Conservation (phyloP, 2,888 invertebrate genomes). For the Parochlus steinenii region DNA sequence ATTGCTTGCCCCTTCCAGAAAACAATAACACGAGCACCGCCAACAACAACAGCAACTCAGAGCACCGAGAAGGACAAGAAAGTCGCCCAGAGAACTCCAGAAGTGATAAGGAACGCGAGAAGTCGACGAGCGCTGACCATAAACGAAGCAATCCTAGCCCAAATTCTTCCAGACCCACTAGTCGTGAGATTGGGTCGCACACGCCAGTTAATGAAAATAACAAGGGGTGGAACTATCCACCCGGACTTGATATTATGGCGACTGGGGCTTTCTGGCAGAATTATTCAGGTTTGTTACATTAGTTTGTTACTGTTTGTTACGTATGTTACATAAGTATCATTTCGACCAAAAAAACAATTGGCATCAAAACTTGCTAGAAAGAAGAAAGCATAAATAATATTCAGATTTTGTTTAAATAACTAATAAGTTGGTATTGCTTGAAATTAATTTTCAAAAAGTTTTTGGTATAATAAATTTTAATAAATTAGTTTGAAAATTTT, state of each 20-base stretch:
- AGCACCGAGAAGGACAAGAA: conserved; percentile 17
- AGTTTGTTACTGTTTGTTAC: background rate
- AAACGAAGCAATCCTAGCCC: conserved; percentile 27
- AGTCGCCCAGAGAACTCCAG: conserved; percentile 29
- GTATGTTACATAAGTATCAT: too few relatives aligned
- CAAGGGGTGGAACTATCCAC: conserved; percentile 48
- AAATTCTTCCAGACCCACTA: conserved; percentile 19
- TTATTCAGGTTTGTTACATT: conserved; percentile 57
- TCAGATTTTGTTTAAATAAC: too few relatives aligned
- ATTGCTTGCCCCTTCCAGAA: conserved; percentile 7
- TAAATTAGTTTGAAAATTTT: too few relatives aligned
- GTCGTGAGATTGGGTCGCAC: conserved; percentile 38
- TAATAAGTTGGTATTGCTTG: too few relatives aligned
- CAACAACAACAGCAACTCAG: conserved; percentile 11
- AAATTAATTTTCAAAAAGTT: too few relatives aligned
- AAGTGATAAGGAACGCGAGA: conserved; percentile 12
- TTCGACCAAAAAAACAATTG: too few relatives aligned
- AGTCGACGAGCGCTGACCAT: conserved; percentile 15
- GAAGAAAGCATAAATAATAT: too few relatives aligned
- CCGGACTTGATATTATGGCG: conserved; percentile 65
- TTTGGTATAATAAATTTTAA: too few relatives aligned
- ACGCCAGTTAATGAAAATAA: conserved; percentile 26
- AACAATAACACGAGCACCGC: conserved; percentile 11
- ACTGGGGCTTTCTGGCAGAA: conserved; percentile 84
- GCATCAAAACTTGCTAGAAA: too few relatives aligned